phyloP scores from a whole-genome alignment of 2,888 invertebrate species.

The Ochropacha duplaris region DNA sequence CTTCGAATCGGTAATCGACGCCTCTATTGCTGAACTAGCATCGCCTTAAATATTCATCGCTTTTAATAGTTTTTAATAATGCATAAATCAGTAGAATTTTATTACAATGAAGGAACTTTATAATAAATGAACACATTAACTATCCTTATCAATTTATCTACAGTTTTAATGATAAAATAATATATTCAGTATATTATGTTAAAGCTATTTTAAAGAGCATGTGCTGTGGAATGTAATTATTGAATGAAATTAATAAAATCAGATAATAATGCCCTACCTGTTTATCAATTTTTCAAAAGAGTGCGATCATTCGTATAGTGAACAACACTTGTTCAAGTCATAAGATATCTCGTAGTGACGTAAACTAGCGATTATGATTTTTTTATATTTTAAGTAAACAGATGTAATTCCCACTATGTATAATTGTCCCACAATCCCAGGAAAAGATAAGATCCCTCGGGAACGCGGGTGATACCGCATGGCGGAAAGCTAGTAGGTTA shows the following conservation, averaged over 20 bases:
- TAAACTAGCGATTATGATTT: no score
- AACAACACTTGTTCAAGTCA: slow-evolving; percentile 15
- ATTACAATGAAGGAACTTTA: background rate
- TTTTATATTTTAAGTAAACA: no score
- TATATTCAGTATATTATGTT: background rate
- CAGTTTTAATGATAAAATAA: background rate
- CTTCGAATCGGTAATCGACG: no score
- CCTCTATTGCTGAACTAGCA: no score
- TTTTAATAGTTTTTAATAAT: no score
- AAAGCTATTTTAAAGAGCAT: background rate
- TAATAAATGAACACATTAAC: background rate
- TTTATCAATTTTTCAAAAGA: slow-evolving; percentile 38
- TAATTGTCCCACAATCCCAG: no score
- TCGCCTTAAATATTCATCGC: no score
- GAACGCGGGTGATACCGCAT: no score
- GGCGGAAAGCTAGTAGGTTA: no score
- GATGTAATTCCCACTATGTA: no score
- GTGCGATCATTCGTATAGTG: slow-evolving; percentile 21
- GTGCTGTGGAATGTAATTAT: slow-evolving; percentile 20
- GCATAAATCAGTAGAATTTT: no score
- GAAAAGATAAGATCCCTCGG: no score
- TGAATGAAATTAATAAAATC: slow-evolving; percentile 32
- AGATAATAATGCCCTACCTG: slow-evolving; percentile 29
- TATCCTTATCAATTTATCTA: background rate
- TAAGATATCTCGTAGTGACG: slow-evolving; percentile 10